Conservation (phyloP, 2,888 invertebrate genomes). For the Acanthosoma haemorrhoidale region DNA sequence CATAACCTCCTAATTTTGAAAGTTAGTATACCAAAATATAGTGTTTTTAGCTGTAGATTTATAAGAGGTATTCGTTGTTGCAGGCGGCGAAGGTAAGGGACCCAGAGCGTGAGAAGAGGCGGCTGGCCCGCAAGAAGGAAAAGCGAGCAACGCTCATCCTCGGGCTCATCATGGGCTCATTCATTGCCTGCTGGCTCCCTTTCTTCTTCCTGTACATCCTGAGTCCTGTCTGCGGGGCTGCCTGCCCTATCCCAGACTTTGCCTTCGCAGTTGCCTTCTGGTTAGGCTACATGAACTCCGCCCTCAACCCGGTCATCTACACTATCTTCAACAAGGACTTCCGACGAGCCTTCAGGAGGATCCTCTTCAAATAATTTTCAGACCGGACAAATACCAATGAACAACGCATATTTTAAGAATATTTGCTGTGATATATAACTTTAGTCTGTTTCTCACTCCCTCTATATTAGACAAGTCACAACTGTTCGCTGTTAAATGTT, state of each 20-base stretch:
- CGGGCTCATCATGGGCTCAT: slow-evolving; percentile 96
- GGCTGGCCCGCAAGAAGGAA: slow-evolving; percentile 91
- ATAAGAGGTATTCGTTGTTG: too few relatives aligned
- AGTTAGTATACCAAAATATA: neutral
- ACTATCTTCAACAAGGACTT: slow-evolving; percentile 98
- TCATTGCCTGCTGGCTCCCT: slow-evolving; percentile 96
- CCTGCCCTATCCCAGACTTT: slow-evolving; percentile 69
- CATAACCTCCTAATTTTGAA: too few relatives aligned
- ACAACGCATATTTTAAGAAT: slow-evolving; percentile 29
- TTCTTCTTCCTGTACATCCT: slow-evolving; percentile 93
- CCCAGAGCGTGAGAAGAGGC: slow-evolving; percentile 86
- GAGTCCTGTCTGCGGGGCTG: slow-evolving; percentile 70
- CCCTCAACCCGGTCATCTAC: slow-evolving; percentile 91
- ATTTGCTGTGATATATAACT: slow-evolving; percentile 29
- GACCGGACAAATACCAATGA: neutral
- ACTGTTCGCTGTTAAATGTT: neutral
- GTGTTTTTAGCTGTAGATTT: too few relatives aligned
- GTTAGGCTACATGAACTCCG: slow-evolving; percentile 96
- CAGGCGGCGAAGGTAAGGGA: slow-evolving; percentile 79
- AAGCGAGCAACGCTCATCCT: slow-evolving; percentile 93
- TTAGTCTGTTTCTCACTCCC: slow-evolving; percentile 19
- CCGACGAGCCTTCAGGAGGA: slow-evolving; percentile 87
- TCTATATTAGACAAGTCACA: neutral
- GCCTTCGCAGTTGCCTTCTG: slow-evolving; percentile 92
- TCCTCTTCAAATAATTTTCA: slow-evolving; percentile 68